Evolutionary conservation across 2,888 invertebrate species (phyloP).

Genomic region (Sinhomidia bicolor): DNA sequence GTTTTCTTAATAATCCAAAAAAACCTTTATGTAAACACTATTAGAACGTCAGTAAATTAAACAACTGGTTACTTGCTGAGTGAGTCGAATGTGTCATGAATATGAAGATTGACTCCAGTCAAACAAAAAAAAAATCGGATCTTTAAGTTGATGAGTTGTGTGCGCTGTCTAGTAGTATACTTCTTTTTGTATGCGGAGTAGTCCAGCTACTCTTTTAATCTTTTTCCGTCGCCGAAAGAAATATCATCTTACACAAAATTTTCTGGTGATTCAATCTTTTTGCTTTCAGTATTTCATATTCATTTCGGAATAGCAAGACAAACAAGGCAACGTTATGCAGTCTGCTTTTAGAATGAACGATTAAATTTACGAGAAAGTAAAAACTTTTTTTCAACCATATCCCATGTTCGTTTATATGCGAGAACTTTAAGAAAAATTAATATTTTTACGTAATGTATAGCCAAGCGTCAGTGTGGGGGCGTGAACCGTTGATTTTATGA

Average conservation of each 20-base stretch:
- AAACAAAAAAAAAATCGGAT: not conserved
- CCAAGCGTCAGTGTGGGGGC: too few relatives aligned
- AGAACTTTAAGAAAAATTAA: too few relatives aligned
- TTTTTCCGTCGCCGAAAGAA: conserved; percentile 35
- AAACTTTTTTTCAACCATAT: too few relatives aligned
- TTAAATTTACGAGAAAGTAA: too few relatives aligned
- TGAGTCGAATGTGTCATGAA: conserved; percentile 12
- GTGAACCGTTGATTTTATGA: too few relatives aligned
- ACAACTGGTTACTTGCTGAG: conserved; percentile 43
- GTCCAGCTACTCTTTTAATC: not conserved
- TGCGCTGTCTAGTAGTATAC: not conserved
- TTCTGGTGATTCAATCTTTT: not conserved
- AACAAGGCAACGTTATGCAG: too few relatives aligned
- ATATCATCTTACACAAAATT: conserved; percentile 42
- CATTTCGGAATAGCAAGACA: too few relatives aligned
- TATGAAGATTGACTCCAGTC: conserved; percentile 8
- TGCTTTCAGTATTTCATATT: not conserved
- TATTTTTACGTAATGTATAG: too few relatives aligned
- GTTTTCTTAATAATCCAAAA: not conserved
- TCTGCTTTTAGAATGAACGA: too few relatives aligned
- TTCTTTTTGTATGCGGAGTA: not conserved
- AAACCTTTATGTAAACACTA: conserved; percentile 46
- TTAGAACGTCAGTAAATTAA: conserved; percentile 1
- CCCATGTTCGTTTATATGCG: too few relatives aligned
- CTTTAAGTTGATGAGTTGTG: not conserved